Percentiles rank a stretch among this genome's conserved stretches.
phyloP scores from a whole-genome alignment of 2,888 invertebrate genomes.

The Cyaniris semiargus region DNA sequence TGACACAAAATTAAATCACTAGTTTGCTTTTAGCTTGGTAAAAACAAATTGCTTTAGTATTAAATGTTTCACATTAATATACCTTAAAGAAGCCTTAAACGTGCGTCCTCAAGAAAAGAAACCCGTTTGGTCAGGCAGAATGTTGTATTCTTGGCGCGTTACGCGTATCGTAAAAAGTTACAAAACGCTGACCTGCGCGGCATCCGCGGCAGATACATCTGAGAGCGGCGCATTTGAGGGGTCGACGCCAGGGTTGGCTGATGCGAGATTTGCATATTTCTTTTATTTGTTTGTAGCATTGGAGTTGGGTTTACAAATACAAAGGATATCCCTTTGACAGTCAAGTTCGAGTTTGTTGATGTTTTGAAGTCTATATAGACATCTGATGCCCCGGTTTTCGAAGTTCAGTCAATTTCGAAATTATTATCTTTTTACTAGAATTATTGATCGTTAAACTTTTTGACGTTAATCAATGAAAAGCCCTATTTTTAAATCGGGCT shows the following conservation, averaged over 20 bases:
- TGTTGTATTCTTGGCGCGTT: conserved; percentile 39
- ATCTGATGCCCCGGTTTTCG: no score
- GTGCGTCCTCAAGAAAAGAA: background rate
- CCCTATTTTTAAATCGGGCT: no score
- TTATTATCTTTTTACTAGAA: no score
- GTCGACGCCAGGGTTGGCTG: conserved; percentile 3
- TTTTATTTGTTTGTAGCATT: background rate
- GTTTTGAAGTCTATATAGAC: background rate
- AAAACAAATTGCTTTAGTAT: background rate
- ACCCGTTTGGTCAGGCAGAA: conserved; percentile 17
- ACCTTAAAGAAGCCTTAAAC: background rate
- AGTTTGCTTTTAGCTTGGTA: background rate
- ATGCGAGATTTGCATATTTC: background rate
- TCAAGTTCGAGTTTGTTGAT: background rate
- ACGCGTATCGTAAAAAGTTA: conserved; percentile 38
- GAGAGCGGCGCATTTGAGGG: conserved; percentile 49
- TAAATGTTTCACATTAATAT: background rate
- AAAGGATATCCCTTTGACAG: background rate
- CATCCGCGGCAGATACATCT: conserved; percentile 47
- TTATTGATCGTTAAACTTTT: no score
- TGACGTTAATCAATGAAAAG: no score
- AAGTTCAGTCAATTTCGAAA: no score
- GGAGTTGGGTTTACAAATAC: background rate
- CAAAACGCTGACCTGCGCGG: conserved; percentile 46
- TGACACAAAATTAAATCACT: background rate